Evolutionary conservation across 2,797 vertebrate genomes (phyloP).

Genomic region (Perodicticus potto): DNA sequence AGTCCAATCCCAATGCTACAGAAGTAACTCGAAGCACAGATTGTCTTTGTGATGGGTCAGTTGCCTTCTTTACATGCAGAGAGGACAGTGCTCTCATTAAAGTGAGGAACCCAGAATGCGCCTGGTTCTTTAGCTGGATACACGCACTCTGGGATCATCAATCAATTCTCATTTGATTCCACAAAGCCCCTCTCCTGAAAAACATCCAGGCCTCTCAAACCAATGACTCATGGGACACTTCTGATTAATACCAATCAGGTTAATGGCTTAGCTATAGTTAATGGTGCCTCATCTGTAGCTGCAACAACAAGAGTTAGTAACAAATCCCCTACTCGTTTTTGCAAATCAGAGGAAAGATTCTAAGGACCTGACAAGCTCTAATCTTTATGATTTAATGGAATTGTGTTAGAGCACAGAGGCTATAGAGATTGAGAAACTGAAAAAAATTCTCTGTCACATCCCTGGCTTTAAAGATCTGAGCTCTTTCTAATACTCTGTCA

Average conservation of each 20-base stretch:
- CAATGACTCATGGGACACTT: constrained; percentile 58
- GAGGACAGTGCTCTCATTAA: constrained; percentile 48
- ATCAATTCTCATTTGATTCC: constrained; percentile 75
- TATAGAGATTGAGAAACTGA: constrained; percentile 45
- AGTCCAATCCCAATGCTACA: not conserved
- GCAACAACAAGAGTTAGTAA: constrained; percentile 60
- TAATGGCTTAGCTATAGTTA: constrained; percentile 72
- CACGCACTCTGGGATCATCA: constrained; percentile 55
- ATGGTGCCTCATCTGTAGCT: constrained; percentile 44
- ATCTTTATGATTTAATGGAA: constrained; percentile 83
- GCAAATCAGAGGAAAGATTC: constrained; percentile 74
- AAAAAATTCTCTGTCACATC: constrained; percentile 80
- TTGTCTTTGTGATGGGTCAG: not conserved
- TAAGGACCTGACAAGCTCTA: constrained; percentile 76
- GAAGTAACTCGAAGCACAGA: not conserved
- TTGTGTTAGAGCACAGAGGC: constrained; percentile 71
- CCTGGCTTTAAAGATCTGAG: constrained; percentile 79
- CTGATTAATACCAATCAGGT: constrained; percentile 71
- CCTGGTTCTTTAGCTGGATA: constrained; percentile 57
- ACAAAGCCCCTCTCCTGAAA: constrained; percentile 72
- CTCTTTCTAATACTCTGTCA: constrained; percentile 86
- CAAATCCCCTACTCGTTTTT: constrained; percentile 57
- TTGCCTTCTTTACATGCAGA: constrained; percentile 59
- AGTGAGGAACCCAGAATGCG: constrained; percentile 51
- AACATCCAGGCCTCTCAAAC: constrained; percentile 29